Base-by-base conservation (phyloP, 2,888 invertebrate genomes). In the Apotomis betuletana region DNA sequence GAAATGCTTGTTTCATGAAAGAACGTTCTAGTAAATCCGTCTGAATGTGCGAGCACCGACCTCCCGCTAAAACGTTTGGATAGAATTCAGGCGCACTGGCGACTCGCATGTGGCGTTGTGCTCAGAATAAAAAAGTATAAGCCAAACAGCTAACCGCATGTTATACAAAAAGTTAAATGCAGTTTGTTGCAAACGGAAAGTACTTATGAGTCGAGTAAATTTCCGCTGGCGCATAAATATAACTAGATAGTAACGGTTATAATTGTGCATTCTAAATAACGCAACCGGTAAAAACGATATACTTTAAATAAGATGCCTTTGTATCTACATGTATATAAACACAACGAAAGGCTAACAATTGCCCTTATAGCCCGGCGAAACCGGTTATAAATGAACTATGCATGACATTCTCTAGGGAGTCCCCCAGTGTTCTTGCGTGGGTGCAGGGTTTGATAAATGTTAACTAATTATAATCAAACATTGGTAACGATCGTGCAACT, bases 11-110 rank as follows among this genome's bases (percentile, higher is more conserved):
- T 52, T 70, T 54, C 59, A 59, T 70, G n/a, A 12, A 52, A 62
- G 44, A 62, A 58, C 62, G 62, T 63, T 68, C 46, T 63, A 68
- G 68, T 15, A 58, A 67, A 54, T 44, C 15, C 44, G 52, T 41
- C 27, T 60, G 71, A 62, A 46, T 67, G 57, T 51, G 62, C 63
- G 62, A 49, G 41, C 67, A 41, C 52, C 71, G 70, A 60, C 55
- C 65, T 55, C 60, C 27, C 58, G 62, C 52, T 54, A 64, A 52
- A 67, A 27, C 57, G 4, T n/a, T 15, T 54, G 67, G 10, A 44
- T 57, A 57, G 61, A 67, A 72, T 63, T 68, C 58, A 2, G 27
- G 27, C 27, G 27, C 27, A 27, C 58, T 63, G 58, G 68, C 52
- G 54, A 46, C 52, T 57, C 62, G 38, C 55, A 52, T 27, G 51